Conservation (phyloP, 2,888 invertebrate species). For the Ochropleura plecta region DNA sequence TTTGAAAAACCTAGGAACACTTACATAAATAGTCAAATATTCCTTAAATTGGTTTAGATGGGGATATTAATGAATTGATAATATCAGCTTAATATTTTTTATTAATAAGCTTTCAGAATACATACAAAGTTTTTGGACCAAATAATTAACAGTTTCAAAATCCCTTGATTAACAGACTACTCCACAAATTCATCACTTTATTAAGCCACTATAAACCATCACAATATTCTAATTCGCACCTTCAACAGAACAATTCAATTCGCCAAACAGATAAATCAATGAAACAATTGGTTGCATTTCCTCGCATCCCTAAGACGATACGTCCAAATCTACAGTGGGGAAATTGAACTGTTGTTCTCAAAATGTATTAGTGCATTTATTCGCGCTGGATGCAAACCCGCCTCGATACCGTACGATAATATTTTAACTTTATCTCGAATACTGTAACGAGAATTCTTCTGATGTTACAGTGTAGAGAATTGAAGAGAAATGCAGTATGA, state of each 20-base stretch:
- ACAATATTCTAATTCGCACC: conserved; percentile 4
- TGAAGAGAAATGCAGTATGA: conserved; percentile 34
- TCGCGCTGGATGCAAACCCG: conserved; percentile 80
- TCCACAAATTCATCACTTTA: neutral
- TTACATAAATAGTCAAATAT: neutral
- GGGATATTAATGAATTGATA: neutral
- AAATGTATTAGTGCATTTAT: conserved; percentile 88
- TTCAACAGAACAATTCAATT: conserved; percentile 49
- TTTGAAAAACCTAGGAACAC: no score
- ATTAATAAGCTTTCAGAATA: no score
- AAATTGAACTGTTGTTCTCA: conserved; percentile 87
- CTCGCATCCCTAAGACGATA: conserved; percentile 62
- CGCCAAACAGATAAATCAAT: conserved; percentile 62
- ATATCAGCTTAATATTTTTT: neutral
- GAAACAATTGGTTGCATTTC: conserved; percentile 55
- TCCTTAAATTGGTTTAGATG: neutral
- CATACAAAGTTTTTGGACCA: no score
- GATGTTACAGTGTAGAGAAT: conserved; percentile 66
- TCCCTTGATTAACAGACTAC: neutral
- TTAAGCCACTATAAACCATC: neutral
- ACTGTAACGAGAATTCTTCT: conserved; percentile 82
- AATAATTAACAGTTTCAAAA: neutral
- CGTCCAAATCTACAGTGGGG: conserved; percentile 68
- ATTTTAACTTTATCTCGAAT: conserved; percentile 88
- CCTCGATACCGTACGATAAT: conserved; percentile 86